A percentile compares a stretch with the other conserved stretches of the same genome.
These are phyloP conservation scores for Ormyrus labotus DNA, from an alignment of 2,888 invertebrate genomes.

Conservation along the genomic window DNA sequence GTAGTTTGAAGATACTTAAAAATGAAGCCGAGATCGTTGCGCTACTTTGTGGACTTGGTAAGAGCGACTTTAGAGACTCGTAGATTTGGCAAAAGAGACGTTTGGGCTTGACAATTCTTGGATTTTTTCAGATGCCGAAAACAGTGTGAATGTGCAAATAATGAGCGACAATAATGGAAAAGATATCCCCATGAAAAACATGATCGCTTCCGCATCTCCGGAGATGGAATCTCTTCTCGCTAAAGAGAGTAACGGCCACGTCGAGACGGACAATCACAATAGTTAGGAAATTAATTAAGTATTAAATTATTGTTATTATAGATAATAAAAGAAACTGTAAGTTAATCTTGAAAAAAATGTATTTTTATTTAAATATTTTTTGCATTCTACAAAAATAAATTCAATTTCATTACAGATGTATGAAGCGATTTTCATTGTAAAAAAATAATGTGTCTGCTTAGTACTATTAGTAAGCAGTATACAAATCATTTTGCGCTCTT, in stretches of 20 bases:
- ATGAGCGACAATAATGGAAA: slow-evolving; percentile 14
- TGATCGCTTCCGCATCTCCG: background rate
- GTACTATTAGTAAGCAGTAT: no score
- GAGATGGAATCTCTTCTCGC: slow-evolving; percentile 50
- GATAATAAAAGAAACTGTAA: background rate
- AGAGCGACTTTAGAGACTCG: background rate
- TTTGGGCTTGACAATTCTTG: no score
- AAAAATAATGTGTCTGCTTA: background rate
- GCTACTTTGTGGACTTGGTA: slow-evolving; percentile 23
- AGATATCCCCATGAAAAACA: slow-evolving; percentile 43
- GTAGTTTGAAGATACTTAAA: slow-evolving; percentile 52
- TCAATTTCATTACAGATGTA: slow-evolving; percentile 19
- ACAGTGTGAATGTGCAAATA: slow-evolving; percentile 21
- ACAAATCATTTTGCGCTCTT: no score
- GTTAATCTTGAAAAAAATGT: slow-evolving; percentile 11
- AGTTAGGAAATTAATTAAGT: slow-evolving; percentile 6
- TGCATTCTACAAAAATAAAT: slow-evolving; percentile 39
- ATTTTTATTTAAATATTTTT: slow-evolving; percentile 35
- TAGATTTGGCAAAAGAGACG: no score
- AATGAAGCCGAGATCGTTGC: slow-evolving; percentile 46
- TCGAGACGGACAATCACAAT: slow-evolving; percentile 12
- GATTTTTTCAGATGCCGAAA: slow-evolving; percentile 34
- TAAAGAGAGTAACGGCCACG: slow-evolving; percentile 13
- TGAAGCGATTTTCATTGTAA: slow-evolving; percentile 14
- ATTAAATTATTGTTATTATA: slow-evolving; percentile 21